Conservation (phyloP, 2,113 vertebrate species). For the Puntigrus tetrazona region DNA sequence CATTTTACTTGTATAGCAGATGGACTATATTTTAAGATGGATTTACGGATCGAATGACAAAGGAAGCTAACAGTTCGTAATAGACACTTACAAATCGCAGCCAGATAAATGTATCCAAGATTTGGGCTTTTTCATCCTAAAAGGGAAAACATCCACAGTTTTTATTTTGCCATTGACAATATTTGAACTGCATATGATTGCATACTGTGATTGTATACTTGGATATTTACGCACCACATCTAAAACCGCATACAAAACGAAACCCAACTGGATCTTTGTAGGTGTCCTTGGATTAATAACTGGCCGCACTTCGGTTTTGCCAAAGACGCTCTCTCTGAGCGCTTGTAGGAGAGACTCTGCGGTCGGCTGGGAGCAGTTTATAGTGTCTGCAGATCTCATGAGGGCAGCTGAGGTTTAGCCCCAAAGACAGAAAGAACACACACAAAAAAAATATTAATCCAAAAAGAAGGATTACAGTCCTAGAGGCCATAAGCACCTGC, state of each 20-base stretch:
- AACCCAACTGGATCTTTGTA: constrained; percentile 56
- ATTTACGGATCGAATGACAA: neutral
- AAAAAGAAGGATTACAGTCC: neutral
- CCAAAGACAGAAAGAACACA: neutral
- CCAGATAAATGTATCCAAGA: constrained; percentile 70
- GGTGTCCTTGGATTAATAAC: constrained; percentile 58
- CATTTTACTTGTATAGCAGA: neutral
- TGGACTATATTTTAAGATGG: too few relatives aligned
- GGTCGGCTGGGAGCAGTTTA: constrained; percentile 56
- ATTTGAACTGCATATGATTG: neutral
- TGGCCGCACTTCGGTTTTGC: constrained; percentile 63
- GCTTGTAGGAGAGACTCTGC: constrained; percentile 41
- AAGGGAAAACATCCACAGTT: constrained; percentile 20
- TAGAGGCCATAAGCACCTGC: neutral
- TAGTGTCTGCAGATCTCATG: neutral
- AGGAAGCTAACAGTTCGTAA: neutral
- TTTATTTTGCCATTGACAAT: neutral
- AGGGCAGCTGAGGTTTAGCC: neutral
- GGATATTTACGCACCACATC: constrained; percentile 70
- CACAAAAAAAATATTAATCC: too few relatives aligned
- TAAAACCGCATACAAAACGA: constrained; percentile 70
- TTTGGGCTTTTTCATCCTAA: constrained; percentile 75
- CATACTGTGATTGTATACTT: neutral
- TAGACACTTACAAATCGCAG: constrained; percentile 54
- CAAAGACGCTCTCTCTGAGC: constrained; percentile 33